A percentile compares a stretch with the other conserved stretches of the same genome.
phyloP scores from a whole-genome alignment of 2,113 vertebrate species.

The Burhinus bistriatus region DNA sequence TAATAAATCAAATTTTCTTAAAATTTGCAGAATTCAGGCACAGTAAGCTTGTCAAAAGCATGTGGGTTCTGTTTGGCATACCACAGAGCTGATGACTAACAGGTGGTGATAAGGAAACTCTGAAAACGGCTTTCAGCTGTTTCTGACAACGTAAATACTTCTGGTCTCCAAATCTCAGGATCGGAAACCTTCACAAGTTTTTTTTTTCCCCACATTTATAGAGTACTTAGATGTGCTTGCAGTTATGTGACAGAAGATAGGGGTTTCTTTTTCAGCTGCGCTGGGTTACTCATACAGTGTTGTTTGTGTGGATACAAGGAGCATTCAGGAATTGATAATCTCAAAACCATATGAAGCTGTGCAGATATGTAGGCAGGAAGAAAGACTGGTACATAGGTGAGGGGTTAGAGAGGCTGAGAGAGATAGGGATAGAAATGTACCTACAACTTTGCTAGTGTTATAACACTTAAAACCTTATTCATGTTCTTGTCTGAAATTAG shows the following conservation, averaged over 20 bases:
- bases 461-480: neutral
- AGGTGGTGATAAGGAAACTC: neutral
- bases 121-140: neutral
- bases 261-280: neutral
- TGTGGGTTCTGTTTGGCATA: neutral
- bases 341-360: neutral
- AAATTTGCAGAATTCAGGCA: neutral
- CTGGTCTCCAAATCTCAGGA: neutral
- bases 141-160: neutral
- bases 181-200: neutral
- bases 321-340: neutral
- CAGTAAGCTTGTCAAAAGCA: neutral
- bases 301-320: neutral
- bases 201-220: neutral
- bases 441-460: neutral
- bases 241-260: neutral
- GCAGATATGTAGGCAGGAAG: neutral
- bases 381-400: accelerated
- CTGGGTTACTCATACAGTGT: neutral
- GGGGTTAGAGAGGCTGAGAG: neutral
- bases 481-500: neutral
- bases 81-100: neutral
- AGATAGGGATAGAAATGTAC: neutral
- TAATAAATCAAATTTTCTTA: neutral
- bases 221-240: neutral